Evolutionary conservation across 2,113 vertebrate species (phyloP).

Genomic region (Amphiprion ocellaris): DNA sequence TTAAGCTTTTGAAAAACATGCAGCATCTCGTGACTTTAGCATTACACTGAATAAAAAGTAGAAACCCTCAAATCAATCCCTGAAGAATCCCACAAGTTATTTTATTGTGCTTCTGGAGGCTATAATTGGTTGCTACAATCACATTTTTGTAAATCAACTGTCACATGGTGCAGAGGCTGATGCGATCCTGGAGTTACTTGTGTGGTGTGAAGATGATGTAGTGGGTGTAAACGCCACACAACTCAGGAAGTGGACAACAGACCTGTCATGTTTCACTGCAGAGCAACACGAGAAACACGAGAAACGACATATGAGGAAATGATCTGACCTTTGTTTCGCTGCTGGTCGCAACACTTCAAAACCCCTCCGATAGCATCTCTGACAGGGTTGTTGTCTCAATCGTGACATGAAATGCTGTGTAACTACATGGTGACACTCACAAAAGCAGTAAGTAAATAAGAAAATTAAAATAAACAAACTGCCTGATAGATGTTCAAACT

Average conservation of each 20-base stretch:
- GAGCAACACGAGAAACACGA: slow-evolving; percentile 28
- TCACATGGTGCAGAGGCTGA: too few species aligned
- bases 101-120: too few species aligned
- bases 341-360: background rate
- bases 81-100: background rate
- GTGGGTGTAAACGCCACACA: background rate
- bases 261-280: background rate
- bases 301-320: slow-evolving; percentile 39
- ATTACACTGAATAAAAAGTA: background rate
- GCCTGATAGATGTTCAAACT: background rate
- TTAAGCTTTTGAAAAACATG: too few species aligned
- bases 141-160: too few species aligned
- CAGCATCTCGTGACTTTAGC: too few species aligned
- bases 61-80: background rate
- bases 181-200: background rate
- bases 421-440: background rate
- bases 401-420: background rate
- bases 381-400: background rate
- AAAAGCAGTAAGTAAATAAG: background rate
- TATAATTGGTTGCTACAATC: too few species aligned
- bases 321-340: slow-evolving; percentile 27
- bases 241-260: slow-evolving; percentile 48
- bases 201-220: background rate
- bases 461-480: slow-evolving; percentile 30
- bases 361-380: slow-evolving; percentile 2